Conservation (phyloP, 2,113 vertebrate genomes). For the Pan troglodytes region NHGRI_mPanTro3-v2.1_pri NC_072420.2:32595001-32595500, state of each 20-base stretch:
- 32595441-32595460: fast-evolving
- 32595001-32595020: no score
- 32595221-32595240: not conserved
- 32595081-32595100: no score
- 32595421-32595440: not conserved
- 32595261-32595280: not conserved
- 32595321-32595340: not conserved
- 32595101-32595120: no score
- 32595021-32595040: no score
- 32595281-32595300: not conserved
- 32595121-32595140: not conserved
- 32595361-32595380: fast-evolving
- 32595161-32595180: not conserved
- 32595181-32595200: not conserved
- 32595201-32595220: not conserved
- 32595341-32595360: not conserved
- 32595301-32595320: not conserved
- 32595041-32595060: no score
- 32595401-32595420: fast-evolving
- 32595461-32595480: not conserved
- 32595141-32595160: not conserved
- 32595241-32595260: not conserved
- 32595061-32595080: no score
- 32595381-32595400: not conserved
- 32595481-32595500: not conserved